phyloP scores from a whole-genome alignment of 2,113 vertebrate species.

The Zapornia atra region DNA sequence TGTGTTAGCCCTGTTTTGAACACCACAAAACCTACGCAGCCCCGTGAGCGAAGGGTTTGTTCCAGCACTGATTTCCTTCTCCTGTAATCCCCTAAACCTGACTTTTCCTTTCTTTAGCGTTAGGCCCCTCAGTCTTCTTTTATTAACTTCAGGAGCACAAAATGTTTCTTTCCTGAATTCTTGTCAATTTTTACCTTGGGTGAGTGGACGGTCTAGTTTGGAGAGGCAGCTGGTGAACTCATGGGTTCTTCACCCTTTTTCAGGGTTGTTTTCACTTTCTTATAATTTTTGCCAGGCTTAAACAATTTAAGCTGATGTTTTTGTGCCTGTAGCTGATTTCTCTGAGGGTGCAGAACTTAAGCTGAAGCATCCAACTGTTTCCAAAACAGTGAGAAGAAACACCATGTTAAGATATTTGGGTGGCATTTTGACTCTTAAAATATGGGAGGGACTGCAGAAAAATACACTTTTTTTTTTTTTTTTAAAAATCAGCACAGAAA shows the following conservation, averaged over 20 bases:
- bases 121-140: not conserved
- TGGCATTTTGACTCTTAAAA: not conserved
- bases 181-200: not conserved
- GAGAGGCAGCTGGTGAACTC: not conserved
- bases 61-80: not conserved
- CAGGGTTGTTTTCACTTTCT: not conserved
- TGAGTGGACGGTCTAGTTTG: not conserved
- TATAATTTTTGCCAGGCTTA: not conserved
- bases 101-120: not conserved
- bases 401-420: not conserved
- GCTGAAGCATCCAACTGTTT: not conserved
- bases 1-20: constrained; percentile 15
- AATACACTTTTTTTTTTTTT: accelerated
- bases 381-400: not conserved
- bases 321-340: not conserved
- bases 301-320: not conserved
- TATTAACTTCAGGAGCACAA: not conserved
- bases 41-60: not conserved
- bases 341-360: not conserved
- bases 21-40: not conserved
- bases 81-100: not conserved
- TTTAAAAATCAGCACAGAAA: not conserved
- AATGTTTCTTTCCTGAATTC: not conserved
- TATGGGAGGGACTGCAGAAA: not conserved
- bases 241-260: not conserved